A percentile compares a stretch with the other conserved stretches of the same genome.
Evolutionary conservation across 2,797 vertebrate genomes (phyloP).

Genomic region (Microctenopoma steveboyesi): DNA sequence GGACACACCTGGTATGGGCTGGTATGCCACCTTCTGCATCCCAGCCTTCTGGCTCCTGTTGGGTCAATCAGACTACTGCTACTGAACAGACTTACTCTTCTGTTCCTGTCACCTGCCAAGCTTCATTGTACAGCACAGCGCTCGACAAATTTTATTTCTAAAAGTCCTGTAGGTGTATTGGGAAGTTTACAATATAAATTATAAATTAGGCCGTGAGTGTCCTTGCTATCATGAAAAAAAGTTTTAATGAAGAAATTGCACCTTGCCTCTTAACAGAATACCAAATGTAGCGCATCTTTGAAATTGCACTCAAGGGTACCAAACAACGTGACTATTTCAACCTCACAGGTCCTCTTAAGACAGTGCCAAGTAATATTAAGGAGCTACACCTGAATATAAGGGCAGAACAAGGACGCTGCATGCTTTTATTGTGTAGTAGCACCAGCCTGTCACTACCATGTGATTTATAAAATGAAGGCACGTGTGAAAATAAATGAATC

Average conservation of each 20-base stretch:
- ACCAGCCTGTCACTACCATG: constrained; percentile 5
- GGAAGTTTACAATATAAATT: constrained; percentile 35
- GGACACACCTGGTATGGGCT: no score
- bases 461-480: constrained; percentile 7
- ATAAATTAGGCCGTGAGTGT: constrained; percentile 27
- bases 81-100: not conserved
- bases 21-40: no score
- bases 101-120: constrained; percentile 22
- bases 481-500: not conserved
- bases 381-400: constrained; percentile 42
- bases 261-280: constrained; percentile 26
- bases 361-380: constrained; percentile 29
- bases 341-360: constrained; percentile 40
- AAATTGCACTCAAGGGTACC: constrained; percentile 37
- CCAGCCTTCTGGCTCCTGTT: not conserved
- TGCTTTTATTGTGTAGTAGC: constrained; percentile 22
- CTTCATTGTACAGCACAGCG: constrained; percentile 3
- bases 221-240: constrained; percentile 35
- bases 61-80: not conserved
- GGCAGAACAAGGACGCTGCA: constrained; percentile 37
- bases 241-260: constrained; percentile 38
- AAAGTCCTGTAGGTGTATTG: constrained; percentile 22
- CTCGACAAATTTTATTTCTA: constrained; percentile 17
- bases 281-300: constrained; percentile 30
- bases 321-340: constrained; percentile 29